Base-by-base conservation (phyloP, 2,888 invertebrate species). In the Agrypnus murinus region DNA sequence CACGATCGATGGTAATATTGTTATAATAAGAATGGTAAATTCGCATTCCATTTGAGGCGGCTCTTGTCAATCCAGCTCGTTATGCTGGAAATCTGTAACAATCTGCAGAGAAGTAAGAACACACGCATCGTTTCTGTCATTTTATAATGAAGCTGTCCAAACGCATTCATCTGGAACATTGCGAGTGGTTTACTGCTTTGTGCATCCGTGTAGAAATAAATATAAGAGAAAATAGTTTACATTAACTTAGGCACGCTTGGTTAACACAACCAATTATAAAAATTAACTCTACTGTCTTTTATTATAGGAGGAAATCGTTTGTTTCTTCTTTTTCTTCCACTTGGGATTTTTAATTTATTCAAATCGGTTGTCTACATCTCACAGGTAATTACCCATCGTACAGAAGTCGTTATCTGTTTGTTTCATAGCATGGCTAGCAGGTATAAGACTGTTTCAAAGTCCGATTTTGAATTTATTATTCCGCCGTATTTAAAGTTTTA, bases 61-160 rank as follows among this genome's bases (percentile, higher is more conserved):
- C 58, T 58, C 14, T 25, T 58, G 58, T 43, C 58, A 58, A 58
- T 58, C 58, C 36, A 19, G 58, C 43, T 58, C 58, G 43, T 58
- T 58, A 58, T 43, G 17, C 25, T 58, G 58, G 58, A 58, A 58
- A 58, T 55, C 58, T 58, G 55, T 55, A 34, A 19, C 36, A 36
- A 55, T 50, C 50, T 36, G 55, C 58, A 45, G 10, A n/a, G n/a
- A n/a, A n/a, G n/a, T n/a, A 55, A 45, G 55, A 57, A 55, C 65
- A 65, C 65, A 57, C 65, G 43, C 57, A 45, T 40, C 57, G 55
- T 32, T 43, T 57, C 43, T 38, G 40, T 65, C 64, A 55, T 55
- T 55, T 55, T 25, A 45, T 65, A 65, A 65, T 65, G 65, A 65
- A 65, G 65, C 65, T 65, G 55, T 65, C 65, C 43, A 65, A 45